Base-by-base conservation (phyloP, 2,797 vertebrate species). In the Poeciliopsis gracilis region DNA sequence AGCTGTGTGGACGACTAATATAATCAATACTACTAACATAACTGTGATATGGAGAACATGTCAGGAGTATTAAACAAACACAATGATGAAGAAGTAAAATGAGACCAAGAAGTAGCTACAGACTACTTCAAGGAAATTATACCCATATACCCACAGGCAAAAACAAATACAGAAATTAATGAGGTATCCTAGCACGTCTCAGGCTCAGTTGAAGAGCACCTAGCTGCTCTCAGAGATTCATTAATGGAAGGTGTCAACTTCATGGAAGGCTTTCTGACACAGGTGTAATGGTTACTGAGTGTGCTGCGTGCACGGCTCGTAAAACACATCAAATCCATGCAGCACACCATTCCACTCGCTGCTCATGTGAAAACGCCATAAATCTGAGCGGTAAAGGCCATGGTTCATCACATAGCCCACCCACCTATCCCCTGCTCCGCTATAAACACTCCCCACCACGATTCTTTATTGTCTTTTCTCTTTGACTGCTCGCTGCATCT, bases 361-460 rank as follows among this genome's bases (percentile, higher is more conserved):
- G 78, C 75, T 79, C 79, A 61, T 77, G 61, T 78, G 33, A 80
- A 43, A 73, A 82, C 3, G 51, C 51, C 59, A 73, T 93, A 83
- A 93, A 94, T 92, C 87, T 83, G 82, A 20, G 25, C 38, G 73
- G 53, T 86, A 84, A 87, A 88, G 80, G 85, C 18, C 79, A 72
- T 0, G 75, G 82, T 59, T 84, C 82, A 87, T 80, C 51, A 69
- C 51, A 77, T 81, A 75, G 82, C 72, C 73, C 73, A 77, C 45
- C 72, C 55, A 38, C 51, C 78, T 73, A 70, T 41, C 75, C 16
- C 67, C 51, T 41, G 28, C 67, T 12, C 25, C 63, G 18, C 45
- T 38, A 11, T 82, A 72, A 69, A 66, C 80, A 79, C 46, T 30
- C 46, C 0, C 38, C 11, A 20, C 20, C 73, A 1, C 28, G 28